Percentiles rank a stretch among this genome's conserved stretches.
These are phyloP conservation scores for Esox niger DNA, from an alignment of 2,113 vertebrate genomes.

Conservation along the genomic window DNA sequence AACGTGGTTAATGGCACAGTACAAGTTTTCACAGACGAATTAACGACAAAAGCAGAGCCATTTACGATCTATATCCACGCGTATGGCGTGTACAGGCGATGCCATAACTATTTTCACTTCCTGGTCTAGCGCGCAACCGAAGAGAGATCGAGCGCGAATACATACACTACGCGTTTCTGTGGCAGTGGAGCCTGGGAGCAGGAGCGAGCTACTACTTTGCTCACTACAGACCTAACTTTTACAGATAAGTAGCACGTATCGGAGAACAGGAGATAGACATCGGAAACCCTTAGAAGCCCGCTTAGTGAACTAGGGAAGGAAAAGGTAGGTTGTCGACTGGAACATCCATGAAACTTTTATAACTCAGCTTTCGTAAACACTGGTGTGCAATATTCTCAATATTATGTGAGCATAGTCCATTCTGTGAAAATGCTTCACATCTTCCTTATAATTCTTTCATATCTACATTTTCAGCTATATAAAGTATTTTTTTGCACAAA, in stretches of 20 bases:
- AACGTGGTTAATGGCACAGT: too few species aligned
- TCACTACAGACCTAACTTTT: slow-evolving; percentile 18
- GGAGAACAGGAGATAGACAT: slow-evolving; percentile 24
- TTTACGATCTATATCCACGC: neutral
- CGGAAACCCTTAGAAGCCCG: slow-evolving; percentile 37
- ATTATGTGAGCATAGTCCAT: neutral
- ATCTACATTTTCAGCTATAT: neutral
- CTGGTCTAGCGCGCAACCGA: slow-evolving; percentile 35
- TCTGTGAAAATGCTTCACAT: neutral
- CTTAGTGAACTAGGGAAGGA: neutral
- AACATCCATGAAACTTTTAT: neutral
- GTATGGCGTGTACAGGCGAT: slow-evolving; percentile 45
- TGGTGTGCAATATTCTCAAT: neutral
- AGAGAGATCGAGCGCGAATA: slow-evolving; percentile 4
- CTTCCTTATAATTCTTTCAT: neutral
- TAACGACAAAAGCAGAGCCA: too few species aligned
- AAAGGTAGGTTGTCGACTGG: slow-evolving; percentile 8
- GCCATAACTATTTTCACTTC: slow-evolving; percentile 65
- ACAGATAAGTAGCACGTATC: slow-evolving; percentile 13
- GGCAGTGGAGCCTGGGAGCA: neutral
- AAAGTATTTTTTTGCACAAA: neutral
- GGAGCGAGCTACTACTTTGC: neutral
- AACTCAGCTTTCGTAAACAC: neutral
- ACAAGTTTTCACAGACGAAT: too few species aligned
- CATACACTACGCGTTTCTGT: neutral